Evolutionary conservation across 2,888 invertebrate species (phyloP), one percentile per base, ranked within the genome.

Genomic region (Exocentrus adspersus): DNA sequence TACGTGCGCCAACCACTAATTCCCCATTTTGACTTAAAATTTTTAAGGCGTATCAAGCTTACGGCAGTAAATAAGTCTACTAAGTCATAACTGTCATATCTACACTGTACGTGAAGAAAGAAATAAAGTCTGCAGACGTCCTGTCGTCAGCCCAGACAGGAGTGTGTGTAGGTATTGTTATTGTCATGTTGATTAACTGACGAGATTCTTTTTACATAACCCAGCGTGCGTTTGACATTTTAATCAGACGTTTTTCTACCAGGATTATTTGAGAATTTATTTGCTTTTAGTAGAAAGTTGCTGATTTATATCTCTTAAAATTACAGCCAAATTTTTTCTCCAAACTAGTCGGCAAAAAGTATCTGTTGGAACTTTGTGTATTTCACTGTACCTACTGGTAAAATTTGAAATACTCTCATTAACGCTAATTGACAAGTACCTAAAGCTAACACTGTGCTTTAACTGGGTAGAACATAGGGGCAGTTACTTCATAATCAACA

Each of bases 1-100:
- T 62, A 62, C 61, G 61, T 62, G 61, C 61, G 50, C 50, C 42
- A 50, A 62, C 54, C 50, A 30, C 61, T 62, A 56, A 62, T 62
- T 56, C 61, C 17, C 50, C 48, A 28, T 20, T 43, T 50, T 50
- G 21, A 17, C 42, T 62, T 52, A 43, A 56, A 48, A 62, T 43
- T 52, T 48, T 56, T 56, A 16, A 9, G 50, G 21, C 61, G 56
- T 56, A 48, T 56, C 42, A 21, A 30, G 56, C 56, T 30, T 62
- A 62, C 21, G 61, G 61, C 50, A 42, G 61, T 62, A 62, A 62
- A 62, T 62, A 62, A 62, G 50, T 50, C 50, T 62, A 56, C 56
- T 56, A 28, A 50, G 61, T 56, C 56, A 62, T 62, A 62, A 56
- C 56, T 62, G 61, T 62, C 61, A 62, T 62, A 62, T 56, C 50